Conservation (phyloP, 2,113 vertebrate genomes). For the Gallinago paraguaiae region DNA sequence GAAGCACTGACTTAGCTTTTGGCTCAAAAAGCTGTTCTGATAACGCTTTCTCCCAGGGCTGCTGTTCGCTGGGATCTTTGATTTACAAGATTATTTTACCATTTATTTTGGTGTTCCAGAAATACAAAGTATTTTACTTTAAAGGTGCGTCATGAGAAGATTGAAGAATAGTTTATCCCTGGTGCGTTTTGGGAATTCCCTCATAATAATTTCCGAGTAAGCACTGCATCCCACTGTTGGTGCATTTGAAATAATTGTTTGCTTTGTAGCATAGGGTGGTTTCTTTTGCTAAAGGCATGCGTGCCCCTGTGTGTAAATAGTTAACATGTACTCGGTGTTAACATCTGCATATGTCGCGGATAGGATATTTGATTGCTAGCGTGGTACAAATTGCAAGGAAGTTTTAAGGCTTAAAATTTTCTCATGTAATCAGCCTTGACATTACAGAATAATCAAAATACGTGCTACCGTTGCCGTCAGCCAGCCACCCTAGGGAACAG, state of each 20-base stretch:
- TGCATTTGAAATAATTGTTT: background rate
- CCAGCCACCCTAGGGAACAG: background rate
- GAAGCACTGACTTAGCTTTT: background rate
- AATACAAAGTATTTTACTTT: background rate
- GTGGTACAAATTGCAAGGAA: slow-evolving; percentile 7
- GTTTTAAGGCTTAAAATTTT: slow-evolving; percentile 24
- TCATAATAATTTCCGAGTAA: background rate
- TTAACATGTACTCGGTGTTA: background rate
- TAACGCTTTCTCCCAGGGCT: background rate
- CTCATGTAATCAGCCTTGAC: slow-evolving; percentile 19
- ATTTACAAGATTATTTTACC: background rate
- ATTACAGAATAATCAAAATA: slow-evolving; percentile 22
- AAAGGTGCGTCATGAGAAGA: background rate
- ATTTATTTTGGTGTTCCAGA: background rate
- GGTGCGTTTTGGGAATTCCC: background rate
- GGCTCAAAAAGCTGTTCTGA: background rate
- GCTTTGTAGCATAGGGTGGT: background rate
- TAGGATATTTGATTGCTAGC: background rate
- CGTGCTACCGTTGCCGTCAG: background rate
- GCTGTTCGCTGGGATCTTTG: background rate
- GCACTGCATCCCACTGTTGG: background rate
- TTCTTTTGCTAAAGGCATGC: background rate
- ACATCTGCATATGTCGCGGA: background rate
- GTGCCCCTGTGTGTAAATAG: background rate
- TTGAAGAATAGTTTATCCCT: background rate